Base-by-base conservation (phyloP, 1,140 invertebrate genomes). In the Ceratitis capitata region DNA sequence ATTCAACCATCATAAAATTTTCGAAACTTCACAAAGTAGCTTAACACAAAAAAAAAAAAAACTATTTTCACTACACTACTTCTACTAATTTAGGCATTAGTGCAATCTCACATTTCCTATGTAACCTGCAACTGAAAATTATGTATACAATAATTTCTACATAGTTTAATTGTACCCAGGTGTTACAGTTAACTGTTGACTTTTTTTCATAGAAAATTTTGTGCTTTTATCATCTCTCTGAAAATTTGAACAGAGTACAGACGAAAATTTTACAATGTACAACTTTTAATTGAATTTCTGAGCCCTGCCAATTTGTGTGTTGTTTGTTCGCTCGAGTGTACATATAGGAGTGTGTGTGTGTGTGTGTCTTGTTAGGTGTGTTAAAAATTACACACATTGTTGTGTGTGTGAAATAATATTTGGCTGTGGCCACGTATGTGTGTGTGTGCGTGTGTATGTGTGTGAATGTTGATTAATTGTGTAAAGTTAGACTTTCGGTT, bases 211-310 rank as follows among this genome's bases (percentile, higher is more conserved):
- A 26, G 0, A 35, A 45, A 78, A 64, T 64, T 78, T 78, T 45
- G 6, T n/a, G n/a, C n/a, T n/a, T n/a, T n/a, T n/a, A n/a, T n/a
- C n/a, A n/a, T n/a, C n/a, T n/a, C n/a, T n/a, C n/a, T n/a, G n/a
- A n/a, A n/a, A n/a, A n/a, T n/a, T n/a, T n/a, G n/a, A n/a, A n/a
- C n/a, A 7, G 14, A n/a, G 39, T 42, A 10, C 69, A 45, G 39
- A 45, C 39, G 14, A n/a, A 42, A 42, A 47, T 78, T 78, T 78
- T 45, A 78, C 69, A 78, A 45, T 45, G 39, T 78, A 26, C 16
- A 78, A 78, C 39, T 78, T 42, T 78, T 78, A 78, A 78, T 78
- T 78, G 69, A 78, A 78, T 78, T 78, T 78, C 39, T 78, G 39
- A 42, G n/a, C 69, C 39, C 35, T 78, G 69, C 69, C 69, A 45